Percentiles rank a stretch among this genome's conserved stretches.
Evolutionary conservation across 2,113 vertebrate species (phyloP).

Genomic region (Lucifuga dentata): DNA sequence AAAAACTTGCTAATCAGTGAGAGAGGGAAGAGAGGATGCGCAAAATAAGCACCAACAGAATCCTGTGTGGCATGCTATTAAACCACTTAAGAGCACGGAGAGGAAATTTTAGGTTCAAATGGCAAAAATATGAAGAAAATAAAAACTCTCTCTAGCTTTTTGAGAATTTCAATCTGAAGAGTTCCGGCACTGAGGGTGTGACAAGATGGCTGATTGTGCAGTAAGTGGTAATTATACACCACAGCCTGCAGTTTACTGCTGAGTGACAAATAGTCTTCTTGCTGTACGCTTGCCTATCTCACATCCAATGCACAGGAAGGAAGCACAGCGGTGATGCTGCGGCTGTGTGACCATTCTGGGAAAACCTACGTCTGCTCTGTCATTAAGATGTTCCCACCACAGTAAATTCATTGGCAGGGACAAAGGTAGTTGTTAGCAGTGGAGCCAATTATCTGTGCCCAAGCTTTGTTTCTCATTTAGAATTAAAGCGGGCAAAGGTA

Average conservation of each 20-base stretch:
- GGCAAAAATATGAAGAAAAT: constrained; percentile 21
- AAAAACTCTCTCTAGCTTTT: constrained; percentile 31
- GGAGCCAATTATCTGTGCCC: constrained; percentile 24
- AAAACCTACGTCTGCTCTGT: constrained; percentile 26
- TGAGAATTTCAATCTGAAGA: constrained; percentile 46
- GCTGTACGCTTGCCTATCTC: constrained; percentile 54
- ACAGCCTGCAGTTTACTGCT: constrained; percentile 64
- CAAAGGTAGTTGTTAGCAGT: constrained; percentile 35
- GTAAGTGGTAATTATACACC: constrained; percentile 75
- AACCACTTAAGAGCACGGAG: constrained; percentile 20
- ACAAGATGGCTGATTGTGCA: constrained; percentile 73
- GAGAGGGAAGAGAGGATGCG: background rate
- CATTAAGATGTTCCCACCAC: constrained; percentile 50
- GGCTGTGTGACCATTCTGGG: constrained; percentile 24
- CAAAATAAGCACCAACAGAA: constrained; percentile 50
- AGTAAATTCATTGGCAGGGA: constrained; percentile 33
- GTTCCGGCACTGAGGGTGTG: constrained; percentile 52
- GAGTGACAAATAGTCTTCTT: constrained; percentile 65
- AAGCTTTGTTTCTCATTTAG: constrained; percentile 45
- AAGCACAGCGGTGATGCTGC: constrained; percentile 27
- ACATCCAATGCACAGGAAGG: constrained; percentile 41
- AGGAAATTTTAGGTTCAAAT: constrained; percentile 16
- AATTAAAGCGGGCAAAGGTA: constrained; percentile 48
- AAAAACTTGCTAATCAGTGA: constrained; percentile 30
- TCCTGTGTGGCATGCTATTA: constrained; percentile 13